These are phyloP conservation scores for Thymelicus lineola DNA, from an alignment of 2,888 invertebrate genomes.

Conservation along the genomic window DNA sequence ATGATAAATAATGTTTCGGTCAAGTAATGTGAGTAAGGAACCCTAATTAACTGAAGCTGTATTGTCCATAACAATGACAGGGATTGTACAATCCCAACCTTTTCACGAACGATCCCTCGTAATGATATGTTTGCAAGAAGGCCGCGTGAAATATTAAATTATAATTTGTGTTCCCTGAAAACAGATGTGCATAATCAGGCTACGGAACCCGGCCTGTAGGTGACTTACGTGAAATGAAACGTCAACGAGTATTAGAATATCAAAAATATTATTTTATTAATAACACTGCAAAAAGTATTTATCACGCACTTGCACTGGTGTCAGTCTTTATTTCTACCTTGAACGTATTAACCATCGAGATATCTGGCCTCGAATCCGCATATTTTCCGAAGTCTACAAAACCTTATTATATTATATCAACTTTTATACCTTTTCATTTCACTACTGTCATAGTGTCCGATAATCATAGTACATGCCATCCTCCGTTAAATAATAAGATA, in stretches of 20 bases:
- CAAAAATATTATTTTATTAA: no score
- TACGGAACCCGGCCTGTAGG: neutral
- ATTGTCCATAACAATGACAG: slow-evolving; percentile 14
- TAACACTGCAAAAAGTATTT: no score
- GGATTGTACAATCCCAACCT: slow-evolving; percentile 16
- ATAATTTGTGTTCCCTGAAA: slow-evolving; percentile 21
- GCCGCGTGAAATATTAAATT: slow-evolving; percentile 31
- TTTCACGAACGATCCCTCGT: slow-evolving; percentile 13
- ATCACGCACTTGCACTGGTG: no score
- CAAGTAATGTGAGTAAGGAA: neutral
- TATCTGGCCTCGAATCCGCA: no score
- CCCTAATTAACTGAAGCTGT: slow-evolving; percentile 21
- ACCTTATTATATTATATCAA: no score
- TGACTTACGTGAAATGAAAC: neutral
- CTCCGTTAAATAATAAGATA: no score
- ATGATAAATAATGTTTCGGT: neutral
- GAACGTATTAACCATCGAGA: no score
- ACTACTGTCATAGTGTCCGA: no score
- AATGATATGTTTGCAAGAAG: slow-evolving; percentile 29
- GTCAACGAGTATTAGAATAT: neutral
- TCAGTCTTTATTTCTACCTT: no score
- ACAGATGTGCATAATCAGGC: slow-evolving; percentile 1
- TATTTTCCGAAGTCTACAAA: no score
- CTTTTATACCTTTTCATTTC: no score
- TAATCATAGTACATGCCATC: no score